These are phyloP conservation scores for Agriopis marginaria DNA, from an alignment of 2,888 invertebrate genomes.

Conservation along the genomic window DNA sequence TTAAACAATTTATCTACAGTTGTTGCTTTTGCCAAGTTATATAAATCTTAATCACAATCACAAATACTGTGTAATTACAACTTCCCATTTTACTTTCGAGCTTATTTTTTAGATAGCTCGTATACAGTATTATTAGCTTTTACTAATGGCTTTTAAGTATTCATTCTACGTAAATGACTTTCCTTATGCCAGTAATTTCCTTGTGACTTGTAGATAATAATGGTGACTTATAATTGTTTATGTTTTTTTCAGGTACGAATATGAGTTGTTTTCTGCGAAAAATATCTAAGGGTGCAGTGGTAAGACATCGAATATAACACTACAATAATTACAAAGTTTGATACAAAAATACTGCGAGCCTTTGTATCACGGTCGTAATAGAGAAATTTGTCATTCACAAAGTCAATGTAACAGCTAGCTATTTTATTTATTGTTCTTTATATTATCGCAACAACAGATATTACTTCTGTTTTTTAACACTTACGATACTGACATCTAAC, in stretches of 20 bases:
- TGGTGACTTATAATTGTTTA: not conserved
- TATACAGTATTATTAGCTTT: not conserved
- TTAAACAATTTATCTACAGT: constrained; percentile 25
- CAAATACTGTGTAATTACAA: constrained; percentile 14
- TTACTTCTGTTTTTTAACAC: constrained; percentile 1
- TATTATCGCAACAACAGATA: too few relatives aligned
- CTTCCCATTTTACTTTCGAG: constrained; percentile 4
- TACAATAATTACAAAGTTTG: not conserved
- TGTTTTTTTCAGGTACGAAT: constrained; percentile 18
- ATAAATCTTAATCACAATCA: constrained; percentile 24
- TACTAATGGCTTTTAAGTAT: not conserved
- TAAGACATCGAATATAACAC: not conserved
- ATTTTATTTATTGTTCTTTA: not conserved
- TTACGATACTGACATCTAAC: not conserved
- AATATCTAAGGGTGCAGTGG: not conserved
- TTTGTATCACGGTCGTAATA: not conserved
- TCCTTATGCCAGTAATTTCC: not conserved
- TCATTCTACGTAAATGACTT: not conserved
- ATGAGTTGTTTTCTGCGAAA: not conserved
- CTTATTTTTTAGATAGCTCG: not conserved
- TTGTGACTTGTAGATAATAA: not conserved
- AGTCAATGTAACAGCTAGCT: not conserved
- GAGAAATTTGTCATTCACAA: not conserved
- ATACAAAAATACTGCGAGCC: not conserved
- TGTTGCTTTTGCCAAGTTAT: constrained; percentile 28